A percentile compares a stretch with the other conserved stretches of the same genome.
Conservation (phyloP, 2,888 invertebrate species). For the Mesorhabditis sp. region DNA sequence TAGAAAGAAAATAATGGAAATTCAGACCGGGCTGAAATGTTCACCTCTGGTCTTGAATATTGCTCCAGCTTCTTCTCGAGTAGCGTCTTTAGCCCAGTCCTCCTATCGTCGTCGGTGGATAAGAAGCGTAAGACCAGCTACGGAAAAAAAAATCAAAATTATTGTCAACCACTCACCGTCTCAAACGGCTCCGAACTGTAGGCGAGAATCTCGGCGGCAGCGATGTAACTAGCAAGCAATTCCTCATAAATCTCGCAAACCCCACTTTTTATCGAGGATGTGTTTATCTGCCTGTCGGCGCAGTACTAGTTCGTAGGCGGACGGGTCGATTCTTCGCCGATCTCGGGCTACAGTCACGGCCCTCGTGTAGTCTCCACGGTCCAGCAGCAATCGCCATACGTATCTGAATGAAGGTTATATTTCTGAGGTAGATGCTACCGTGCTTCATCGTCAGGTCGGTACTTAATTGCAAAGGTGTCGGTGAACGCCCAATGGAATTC, state of each 20-base stretch:
- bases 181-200: constrained; percentile 88
- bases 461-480: constrained; percentile 38
- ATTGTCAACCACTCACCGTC: constrained; percentile 66
- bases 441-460: constrained; percentile 51
- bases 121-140: constrained; percentile 27
- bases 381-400: constrained; percentile 52
- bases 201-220: constrained; percentile 77
- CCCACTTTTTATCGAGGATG: constrained; percentile 49
- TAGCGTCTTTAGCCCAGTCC: constrained; percentile 81
- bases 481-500: constrained; percentile 50
- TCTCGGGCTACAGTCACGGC: constrained; percentile 37
- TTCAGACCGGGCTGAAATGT: background rate
- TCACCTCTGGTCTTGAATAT: constrained; percentile 58
- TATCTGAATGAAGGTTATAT: constrained; percentile 23
- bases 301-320: constrained; percentile 48
- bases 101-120: constrained; percentile 65
- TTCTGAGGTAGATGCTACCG: constrained; percentile 17
- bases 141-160: background rate
- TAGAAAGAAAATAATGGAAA: constrained; percentile 8
- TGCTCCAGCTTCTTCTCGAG: constrained; percentile 76
- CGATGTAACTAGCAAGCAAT: constrained; percentile 37
- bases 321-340: constrained; percentile 33
- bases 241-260: constrained; percentile 7
- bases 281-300: constrained; percentile 51
- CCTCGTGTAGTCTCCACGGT: constrained; percentile 44